Conservation (phyloP, 2,888 invertebrate species). For the Smittia aterrima region DNA sequence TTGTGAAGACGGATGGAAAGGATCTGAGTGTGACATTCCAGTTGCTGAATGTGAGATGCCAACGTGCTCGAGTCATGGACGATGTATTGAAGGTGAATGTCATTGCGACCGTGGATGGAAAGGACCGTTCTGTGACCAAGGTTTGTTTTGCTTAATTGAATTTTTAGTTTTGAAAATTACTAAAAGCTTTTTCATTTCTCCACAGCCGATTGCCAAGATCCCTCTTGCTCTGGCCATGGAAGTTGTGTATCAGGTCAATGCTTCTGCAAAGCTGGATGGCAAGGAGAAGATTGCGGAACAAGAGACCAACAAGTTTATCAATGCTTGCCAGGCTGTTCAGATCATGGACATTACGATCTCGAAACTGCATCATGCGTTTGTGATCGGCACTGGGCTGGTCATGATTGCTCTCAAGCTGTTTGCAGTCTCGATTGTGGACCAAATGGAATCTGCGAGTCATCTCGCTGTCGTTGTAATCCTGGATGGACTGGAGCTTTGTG, state of each 20-base stretch:
- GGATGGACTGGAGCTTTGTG: conserved; percentile 94
- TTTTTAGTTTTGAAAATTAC: background rate
- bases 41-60: conserved; percentile 87
- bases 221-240: conserved; percentile 89
- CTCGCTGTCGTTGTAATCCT: conserved; percentile 84
- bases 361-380: conserved; percentile 89
- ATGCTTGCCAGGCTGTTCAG: conserved; percentile 90
- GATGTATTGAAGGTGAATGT: conserved; percentile 83
- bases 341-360: conserved; percentile 88
- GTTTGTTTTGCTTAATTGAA: conserved; percentile 56
- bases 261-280: conserved; percentile 93
- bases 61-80: conserved; percentile 85
- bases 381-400: conserved; percentile 89
- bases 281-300: conserved; percentile 78
- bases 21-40: conserved; percentile 90
- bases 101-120: conserved; percentile 90
- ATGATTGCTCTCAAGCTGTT: conserved; percentile 90
- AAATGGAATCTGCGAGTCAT: conserved; percentile 91
- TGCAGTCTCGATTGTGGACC: conserved; percentile 92
- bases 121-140: conserved; percentile 86
- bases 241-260: conserved; percentile 90
- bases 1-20: conserved; percentile 96
- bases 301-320: conserved; percentile 86
- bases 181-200: background rate
- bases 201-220: conserved; percentile 87